phyloP scores from a whole-genome alignment of 2,113 vertebrate genomes.

The Brachyistius frenatus region DNA sequence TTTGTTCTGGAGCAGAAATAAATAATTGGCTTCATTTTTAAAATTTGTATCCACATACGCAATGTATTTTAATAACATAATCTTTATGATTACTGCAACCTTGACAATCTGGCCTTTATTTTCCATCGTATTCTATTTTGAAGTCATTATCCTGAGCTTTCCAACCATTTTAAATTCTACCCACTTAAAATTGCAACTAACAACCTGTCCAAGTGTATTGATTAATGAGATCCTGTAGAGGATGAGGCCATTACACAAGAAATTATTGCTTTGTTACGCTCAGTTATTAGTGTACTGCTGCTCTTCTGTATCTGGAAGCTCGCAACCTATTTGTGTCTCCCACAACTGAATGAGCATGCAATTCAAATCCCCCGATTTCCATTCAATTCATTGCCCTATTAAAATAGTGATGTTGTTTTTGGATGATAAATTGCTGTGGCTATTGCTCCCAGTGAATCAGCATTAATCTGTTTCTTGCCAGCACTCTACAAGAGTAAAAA shows the following conservation, averaged over 20 bases:
- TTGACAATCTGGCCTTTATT: conserved; percentile 15
- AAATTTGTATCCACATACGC: conserved; percentile 19
- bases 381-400: background rate
- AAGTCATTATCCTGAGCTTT: conserved; percentile 45
- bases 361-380: background rate
- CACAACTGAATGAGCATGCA: background rate
- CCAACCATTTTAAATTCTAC: conserved; percentile 31
- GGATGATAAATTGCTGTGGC: conserved; percentile 4
- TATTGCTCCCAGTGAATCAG: conserved; percentile 60
- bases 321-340: background rate
- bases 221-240: conserved; percentile 33
- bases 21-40: conserved; percentile 45
- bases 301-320: background rate
- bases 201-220: background rate
- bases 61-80: conserved; percentile 26
- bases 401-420: conserved; percentile 4
- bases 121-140: conserved; percentile 29
- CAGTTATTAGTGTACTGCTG: background rate
- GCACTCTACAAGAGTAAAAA: conserved; percentile 8
- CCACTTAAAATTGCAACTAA: background rate
- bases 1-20: conserved; percentile 25
- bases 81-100: conserved; percentile 10
- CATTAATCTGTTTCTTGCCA: conserved; percentile 39
- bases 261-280: background rate
- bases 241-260: conserved; percentile 14